These are phyloP conservation scores for Saxidomus purpurata DNA, from an alignment of 1,140 invertebrate genomes.

Conservation along the genomic window DNA sequence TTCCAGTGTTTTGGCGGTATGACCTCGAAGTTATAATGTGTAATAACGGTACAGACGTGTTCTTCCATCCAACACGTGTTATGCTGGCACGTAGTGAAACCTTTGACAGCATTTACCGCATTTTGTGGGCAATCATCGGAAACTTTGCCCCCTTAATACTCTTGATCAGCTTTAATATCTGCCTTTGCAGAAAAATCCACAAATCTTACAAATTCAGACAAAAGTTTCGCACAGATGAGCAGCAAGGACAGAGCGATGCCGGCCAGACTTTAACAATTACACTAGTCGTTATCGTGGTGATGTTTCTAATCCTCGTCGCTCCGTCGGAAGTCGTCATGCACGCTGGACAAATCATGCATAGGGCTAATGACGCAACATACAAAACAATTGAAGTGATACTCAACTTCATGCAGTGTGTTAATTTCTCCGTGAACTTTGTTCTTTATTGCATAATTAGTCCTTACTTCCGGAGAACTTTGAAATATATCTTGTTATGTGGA, in stretches of 20 bases:
- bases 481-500: slow-evolving; percentile 80
- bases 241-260: slow-evolving; percentile 69
- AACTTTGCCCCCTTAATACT: slow-evolving; percentile 84
- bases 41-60: slow-evolving; percentile 59
- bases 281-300: slow-evolving; percentile 83
- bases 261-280: slow-evolving; percentile 82
- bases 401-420: slow-evolving; percentile 84
- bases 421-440: slow-evolving; percentile 84
- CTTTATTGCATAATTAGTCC: slow-evolving; percentile 83
- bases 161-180: slow-evolving; percentile 83
- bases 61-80: slow-evolving; percentile 63
- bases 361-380: slow-evolving; percentile 73
- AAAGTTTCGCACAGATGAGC: slow-evolving; percentile 76
- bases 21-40: slow-evolving; percentile 71
- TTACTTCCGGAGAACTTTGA: slow-evolving; percentile 80
- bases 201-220: slow-evolving; percentile 82
- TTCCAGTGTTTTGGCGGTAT: slow-evolving; percentile 84
- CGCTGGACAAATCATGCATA: slow-evolving; percentile 74
- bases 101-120: slow-evolving; percentile 80
- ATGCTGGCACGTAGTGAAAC: slow-evolving; percentile 67
- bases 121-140: slow-evolving; percentile 83
- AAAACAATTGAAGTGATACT: slow-evolving; percentile 80
- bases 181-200: slow-evolving; percentile 82
- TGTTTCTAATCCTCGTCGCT: slow-evolving; percentile 85
- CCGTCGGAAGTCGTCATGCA: slow-evolving; percentile 84